Base-by-base conservation (phyloP, 2,113 vertebrate genomes). In the Australoheros scitulus region DNA sequence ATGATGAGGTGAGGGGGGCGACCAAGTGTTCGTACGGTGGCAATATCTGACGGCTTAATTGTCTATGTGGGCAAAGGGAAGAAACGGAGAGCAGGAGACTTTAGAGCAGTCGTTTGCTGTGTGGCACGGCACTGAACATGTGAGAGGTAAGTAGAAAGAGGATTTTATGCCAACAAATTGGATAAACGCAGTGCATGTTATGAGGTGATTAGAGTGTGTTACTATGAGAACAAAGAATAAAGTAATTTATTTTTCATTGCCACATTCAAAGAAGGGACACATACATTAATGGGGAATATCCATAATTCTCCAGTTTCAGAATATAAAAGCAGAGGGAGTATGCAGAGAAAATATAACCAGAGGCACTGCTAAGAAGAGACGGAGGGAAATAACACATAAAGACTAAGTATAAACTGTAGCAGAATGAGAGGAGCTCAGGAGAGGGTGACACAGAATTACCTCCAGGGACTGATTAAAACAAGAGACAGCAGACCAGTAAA, bases 1-100 rank as follows among this genome's bases (percentile, higher is more conserved):
- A 99, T 99, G 92, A 99, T 98, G 83, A 99, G 97, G 87, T 99
- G 98, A 1, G 98, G 98, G 0, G 98, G 98, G 0, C 98, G 96
- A 5, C 97, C 97, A 36, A 99, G 91, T 0, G 97, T 99, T n/a
- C 98, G 96, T 3, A 99, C 97, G 0, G 98, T 99, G 34, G 98
- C 97, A 0, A 99, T 99, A 85, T 99, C 98, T 0, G 97, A 94
- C 3, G 97, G 97, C 85, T 98, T 99, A 93, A 99, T 99, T 8
- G 98, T 99, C 98, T 99, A 83, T 5, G 78, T 11, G 83, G 10
- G 29, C 2, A 84, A n/a, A 86, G 5, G 82, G 61, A 77, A 14
- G 4, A 43, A 26, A 75, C 5, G 22, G 20, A 22, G 61, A 36
- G 32, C 0, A 17, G 15, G 64, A 10, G 7, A 29, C 41, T 36